phyloP scores from a whole-genome alignment of 2,113 vertebrate genomes.

The Cynoglossus semilaevis region DNA sequence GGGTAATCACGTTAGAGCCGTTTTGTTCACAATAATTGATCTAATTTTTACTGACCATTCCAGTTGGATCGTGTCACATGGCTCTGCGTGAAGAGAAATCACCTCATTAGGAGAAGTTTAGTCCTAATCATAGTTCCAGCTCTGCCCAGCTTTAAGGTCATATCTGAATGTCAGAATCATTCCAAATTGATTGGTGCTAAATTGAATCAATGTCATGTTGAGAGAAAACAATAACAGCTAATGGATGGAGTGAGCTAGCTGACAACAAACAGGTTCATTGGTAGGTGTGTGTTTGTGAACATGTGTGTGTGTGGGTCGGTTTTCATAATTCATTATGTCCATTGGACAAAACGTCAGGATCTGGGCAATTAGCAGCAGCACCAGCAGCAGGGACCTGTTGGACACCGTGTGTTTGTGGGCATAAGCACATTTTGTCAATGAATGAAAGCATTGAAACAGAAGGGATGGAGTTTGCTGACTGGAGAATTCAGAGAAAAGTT shows the following conservation, averaged over 20 bases:
- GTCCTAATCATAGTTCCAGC: conserved; percentile 99
- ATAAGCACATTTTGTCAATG: background rate
- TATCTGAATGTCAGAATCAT: conserved; percentile 99
- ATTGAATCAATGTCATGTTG: conserved; percentile 99
- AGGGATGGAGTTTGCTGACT: background rate
- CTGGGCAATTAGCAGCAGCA: conserved; percentile 89
- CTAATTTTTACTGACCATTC: conserved; percentile 92
- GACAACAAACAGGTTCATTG: conserved; percentile 90
- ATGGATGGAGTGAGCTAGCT: conserved; percentile 89
- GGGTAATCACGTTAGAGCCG: conserved; percentile 93
- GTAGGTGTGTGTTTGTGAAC: conserved; percentile 65
- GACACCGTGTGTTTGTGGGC: background rate
- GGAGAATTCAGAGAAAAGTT: conserved; percentile 12
- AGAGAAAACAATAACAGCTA: conserved; percentile 98
- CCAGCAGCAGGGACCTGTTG: conserved; percentile 84
- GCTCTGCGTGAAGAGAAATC: conserved; percentile 92
- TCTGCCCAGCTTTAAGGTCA: conserved; percentile 99
- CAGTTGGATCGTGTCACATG: conserved; percentile 80
- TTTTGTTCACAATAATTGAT: conserved; percentile 98
- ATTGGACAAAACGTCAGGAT: conserved; percentile 92
- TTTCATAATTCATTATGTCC: conserved; percentile 93
- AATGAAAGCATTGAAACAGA: too few relatives aligned
- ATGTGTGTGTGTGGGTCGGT: conserved; percentile 54
- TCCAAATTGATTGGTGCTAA: conserved; percentile 99
- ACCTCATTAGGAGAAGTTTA: conserved; percentile 99